phyloP scores from a whole-genome alignment of 2,797 vertebrate genomes.

The Lagocephalus sceleratus region DNA sequence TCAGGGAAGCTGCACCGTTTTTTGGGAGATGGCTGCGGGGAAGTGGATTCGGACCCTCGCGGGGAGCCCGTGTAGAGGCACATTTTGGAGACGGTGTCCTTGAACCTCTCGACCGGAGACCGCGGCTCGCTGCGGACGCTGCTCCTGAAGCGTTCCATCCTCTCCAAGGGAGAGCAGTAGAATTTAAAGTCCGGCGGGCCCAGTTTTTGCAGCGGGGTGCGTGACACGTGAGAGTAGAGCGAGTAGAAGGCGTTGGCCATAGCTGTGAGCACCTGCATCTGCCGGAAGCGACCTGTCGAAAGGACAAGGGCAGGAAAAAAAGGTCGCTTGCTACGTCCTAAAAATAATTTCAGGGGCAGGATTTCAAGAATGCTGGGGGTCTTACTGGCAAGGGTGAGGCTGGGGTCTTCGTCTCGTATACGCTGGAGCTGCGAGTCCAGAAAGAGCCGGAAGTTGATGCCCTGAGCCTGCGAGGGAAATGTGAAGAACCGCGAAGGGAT shows the following conservation, averaged over 20 bases:
- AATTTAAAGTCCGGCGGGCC: conserved; percentile 73
- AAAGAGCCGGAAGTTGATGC: conserved; percentile 90
- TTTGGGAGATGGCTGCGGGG: conserved; percentile 46
- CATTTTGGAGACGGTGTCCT: conserved; percentile 86
- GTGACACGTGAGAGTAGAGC: conserved; percentile 88
- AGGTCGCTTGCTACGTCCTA: background rate
- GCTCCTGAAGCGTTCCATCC: conserved; percentile 64
- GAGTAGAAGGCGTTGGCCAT: conserved; percentile 89
- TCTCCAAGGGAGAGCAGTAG: conserved; percentile 66
- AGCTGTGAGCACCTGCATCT: conserved; percentile 83
- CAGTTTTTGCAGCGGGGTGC: conserved; percentile 84
- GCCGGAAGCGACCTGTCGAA: conserved; percentile 87
- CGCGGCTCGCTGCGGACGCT: conserved; percentile 69
- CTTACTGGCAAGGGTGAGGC: conserved; percentile 88
- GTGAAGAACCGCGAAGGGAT: conserved; percentile 88
- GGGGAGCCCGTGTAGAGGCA: conserved; percentile 81
- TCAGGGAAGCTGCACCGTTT: conserved; percentile 69
- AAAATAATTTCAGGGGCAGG: background rate
- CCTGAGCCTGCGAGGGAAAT: conserved; percentile 81
- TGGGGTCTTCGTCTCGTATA: conserved; percentile 85
- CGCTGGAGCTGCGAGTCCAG: conserved; percentile 84
- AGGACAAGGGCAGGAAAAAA: background rate
- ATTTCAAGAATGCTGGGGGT: background rate
- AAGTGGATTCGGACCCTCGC: conserved; percentile 62
- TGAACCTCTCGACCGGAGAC: conserved; percentile 81